Percentiles rank a stretch among this genome's conserved stretches.
phyloP scores from a whole-genome alignment of 1,140 invertebrate genomes.

The Heliconius nattereri region DNA sequence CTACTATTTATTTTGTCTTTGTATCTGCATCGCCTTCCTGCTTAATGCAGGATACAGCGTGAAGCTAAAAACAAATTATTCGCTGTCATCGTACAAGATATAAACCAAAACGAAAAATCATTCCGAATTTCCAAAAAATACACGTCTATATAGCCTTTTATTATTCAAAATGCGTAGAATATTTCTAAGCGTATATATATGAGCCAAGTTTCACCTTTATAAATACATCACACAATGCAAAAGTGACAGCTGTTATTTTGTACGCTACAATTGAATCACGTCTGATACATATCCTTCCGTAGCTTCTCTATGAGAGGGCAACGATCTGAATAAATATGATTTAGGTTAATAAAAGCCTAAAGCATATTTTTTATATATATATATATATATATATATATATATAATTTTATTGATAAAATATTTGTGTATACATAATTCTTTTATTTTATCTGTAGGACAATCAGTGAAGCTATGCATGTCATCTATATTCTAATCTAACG shows the following conservation, averaged over 20 bases:
- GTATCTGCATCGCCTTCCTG: no score
- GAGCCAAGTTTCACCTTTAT: neutral
- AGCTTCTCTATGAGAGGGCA: neutral
- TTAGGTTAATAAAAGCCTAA: neutral
- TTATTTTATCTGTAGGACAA: no score
- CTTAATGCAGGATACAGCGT: no score
- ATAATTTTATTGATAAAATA: no score
- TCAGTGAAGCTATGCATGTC: no score
- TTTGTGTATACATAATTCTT: no score
- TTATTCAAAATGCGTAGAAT: neutral
- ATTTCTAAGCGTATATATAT: neutral
- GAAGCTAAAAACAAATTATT: no score
- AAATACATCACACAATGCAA: neutral
- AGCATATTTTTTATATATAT: no score
- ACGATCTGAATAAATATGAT: neutral
- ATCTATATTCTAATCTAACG: no score
- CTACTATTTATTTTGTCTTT: no score
- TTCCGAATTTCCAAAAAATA: neutral
- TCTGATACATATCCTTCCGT: constrained; percentile 1
- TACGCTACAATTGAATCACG: constrained; percentile 25
- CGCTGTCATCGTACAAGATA: no score
- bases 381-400: no score
- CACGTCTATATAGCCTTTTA: neutral
- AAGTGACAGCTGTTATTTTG: constrained; percentile 22
- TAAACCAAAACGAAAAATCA: neutral